phyloP scores from a whole-genome alignment of 2,113 vertebrate species.

The Albula glossodonta region DNA sequence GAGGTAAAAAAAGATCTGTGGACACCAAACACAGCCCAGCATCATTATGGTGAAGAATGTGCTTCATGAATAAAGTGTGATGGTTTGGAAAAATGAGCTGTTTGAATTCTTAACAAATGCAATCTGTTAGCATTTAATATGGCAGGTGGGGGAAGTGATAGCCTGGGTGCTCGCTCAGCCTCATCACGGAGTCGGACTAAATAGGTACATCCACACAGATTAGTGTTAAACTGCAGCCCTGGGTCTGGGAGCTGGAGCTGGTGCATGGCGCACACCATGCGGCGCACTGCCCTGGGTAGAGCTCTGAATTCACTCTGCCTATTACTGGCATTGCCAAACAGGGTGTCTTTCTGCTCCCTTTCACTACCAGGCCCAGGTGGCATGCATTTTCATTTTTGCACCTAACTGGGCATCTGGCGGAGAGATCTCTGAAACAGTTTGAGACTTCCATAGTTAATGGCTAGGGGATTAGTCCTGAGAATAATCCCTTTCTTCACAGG shows the following conservation, averaged over 20 bases:
- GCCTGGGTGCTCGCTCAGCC: conserved; percentile 20
- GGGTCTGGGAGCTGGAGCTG: conserved; percentile 29
- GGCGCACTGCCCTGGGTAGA: conserved; percentile 26
- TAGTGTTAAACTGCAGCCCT: conserved; percentile 46
- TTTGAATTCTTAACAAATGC: conserved; percentile 54
- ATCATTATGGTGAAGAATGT: conserved; percentile 42
- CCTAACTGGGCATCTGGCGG: conserved; percentile 41
- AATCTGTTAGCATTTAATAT: conserved; percentile 56
- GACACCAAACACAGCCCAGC: conserved; percentile 26
- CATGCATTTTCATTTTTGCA: conserved; percentile 34
- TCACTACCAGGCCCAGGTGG: conserved; percentile 20
- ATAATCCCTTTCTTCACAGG: conserved; percentile 43
- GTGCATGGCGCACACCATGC: conserved; percentile 13
- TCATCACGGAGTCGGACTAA: conserved; percentile 42
- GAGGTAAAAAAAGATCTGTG: conserved; percentile 19
- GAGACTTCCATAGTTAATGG: conserved; percentile 36
- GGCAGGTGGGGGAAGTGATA: conserved; percentile 42
- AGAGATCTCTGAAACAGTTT: conserved; percentile 41
- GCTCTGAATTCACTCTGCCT: conserved; percentile 37
- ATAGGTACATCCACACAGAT: conserved; percentile 51
- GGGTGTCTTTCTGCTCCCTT: neutral
- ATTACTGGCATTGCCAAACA: conserved; percentile 23
- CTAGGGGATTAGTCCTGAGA: conserved; percentile 37
- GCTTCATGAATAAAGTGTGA: conserved; percentile 35
- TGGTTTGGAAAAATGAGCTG: conserved; percentile 50